These are phyloP conservation scores for Trichogramma pretiosum DNA, from an alignment of 1,140 invertebrate species.

Conservation along the genomic window DNA sequence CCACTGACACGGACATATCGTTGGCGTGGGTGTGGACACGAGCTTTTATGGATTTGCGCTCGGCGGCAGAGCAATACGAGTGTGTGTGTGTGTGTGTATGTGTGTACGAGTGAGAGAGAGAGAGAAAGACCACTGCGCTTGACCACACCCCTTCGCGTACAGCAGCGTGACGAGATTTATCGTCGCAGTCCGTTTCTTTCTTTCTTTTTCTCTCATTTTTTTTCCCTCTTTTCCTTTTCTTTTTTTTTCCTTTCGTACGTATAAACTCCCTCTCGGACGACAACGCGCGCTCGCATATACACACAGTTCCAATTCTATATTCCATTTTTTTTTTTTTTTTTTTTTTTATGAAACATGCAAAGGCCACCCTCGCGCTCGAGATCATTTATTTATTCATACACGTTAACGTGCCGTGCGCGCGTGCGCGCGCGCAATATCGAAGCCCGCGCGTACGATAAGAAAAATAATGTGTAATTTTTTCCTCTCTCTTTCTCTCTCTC, in stretches of 20 bases:
- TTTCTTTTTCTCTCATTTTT: slow-evolving; percentile 3
- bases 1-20: slow-evolving; percentile 39
- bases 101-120: too few species aligned
- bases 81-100: too few species aligned
- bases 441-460: too few species aligned
- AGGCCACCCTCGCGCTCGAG: neutral
- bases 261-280: too few species aligned
- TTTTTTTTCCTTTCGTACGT: too few species aligned
- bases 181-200: slow-evolving; percentile 15
- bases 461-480: too few species aligned
- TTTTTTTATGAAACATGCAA: neutral
- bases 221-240: neutral
- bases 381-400: slow-evolving; percentile 1
- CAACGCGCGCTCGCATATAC: too few species aligned
- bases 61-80: too few species aligned
- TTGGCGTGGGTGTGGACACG: slow-evolving; percentile 19
- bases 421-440: slow-evolving; percentile 36
- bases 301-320: neutral
- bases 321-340: neutral
- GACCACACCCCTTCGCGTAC: slow-evolving; percentile 43
- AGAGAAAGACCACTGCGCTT: too few species aligned
- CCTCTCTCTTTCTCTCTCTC: too few species aligned
- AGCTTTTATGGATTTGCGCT: too few species aligned
- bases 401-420: neutral
- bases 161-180: slow-evolving; percentile 40